These are phyloP conservation scores for Albula goreensis DNA, from an alignment of 2,113 vertebrate genomes.

Conservation along the genomic window DNA sequence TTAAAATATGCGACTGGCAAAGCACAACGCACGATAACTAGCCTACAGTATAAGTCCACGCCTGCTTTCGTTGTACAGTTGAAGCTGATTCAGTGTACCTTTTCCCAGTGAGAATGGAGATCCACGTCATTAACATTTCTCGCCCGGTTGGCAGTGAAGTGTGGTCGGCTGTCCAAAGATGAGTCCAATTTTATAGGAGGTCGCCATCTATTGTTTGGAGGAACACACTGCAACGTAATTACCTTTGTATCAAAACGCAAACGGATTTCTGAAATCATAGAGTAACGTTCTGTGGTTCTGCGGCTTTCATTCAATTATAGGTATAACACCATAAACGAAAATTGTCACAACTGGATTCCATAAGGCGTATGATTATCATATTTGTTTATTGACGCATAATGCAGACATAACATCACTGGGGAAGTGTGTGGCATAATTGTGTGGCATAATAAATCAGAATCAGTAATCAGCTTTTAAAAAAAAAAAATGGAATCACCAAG, in stretches of 20 bases:
- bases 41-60: background rate
- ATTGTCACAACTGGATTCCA: no score
- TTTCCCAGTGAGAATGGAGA: constrained; percentile 54
- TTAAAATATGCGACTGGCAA: background rate
- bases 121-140: constrained; percentile 68
- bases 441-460: no score
- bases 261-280: background rate
- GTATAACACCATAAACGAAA: background rate
- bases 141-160: constrained; percentile 21
- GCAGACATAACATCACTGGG: no score
- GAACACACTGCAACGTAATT: constrained; percentile 6
- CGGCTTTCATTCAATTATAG: background rate
- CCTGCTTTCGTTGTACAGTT: background rate
- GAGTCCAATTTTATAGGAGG: background rate
- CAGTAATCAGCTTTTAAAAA: no score
- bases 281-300: background rate
- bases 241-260: background rate
- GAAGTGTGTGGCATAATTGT: no score
- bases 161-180: background rate
- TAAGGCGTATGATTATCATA: no score
- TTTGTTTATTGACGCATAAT: no score
- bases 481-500: no score
- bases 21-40: background rate
- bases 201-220: constrained; percentile 53
- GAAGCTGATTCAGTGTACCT: constrained; percentile 8